A percentile compares a stretch with the other conserved stretches of the same genome.
Evolutionary conservation across 2,797 vertebrate species (phyloP).

Genomic region (Myripristis jacobus): DNA sequence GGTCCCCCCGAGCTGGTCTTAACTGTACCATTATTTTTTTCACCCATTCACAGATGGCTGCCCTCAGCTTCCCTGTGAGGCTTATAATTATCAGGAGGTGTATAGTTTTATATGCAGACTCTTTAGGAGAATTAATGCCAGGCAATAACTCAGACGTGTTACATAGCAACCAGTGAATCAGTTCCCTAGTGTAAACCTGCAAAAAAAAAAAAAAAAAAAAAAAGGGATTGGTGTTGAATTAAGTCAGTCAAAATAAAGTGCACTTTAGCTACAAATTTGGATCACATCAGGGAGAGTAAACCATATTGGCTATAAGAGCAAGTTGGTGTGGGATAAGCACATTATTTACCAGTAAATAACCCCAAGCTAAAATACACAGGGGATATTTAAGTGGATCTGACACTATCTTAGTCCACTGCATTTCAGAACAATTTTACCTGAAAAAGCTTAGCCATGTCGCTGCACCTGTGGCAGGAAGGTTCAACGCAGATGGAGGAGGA

Average conservation of each 20-base stretch:
- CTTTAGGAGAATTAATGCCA: conserved; percentile 61
- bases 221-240: conserved; percentile 34
- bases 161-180: conserved; percentile 36
- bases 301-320: conserved; percentile 20
- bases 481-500: conserved; percentile 14
- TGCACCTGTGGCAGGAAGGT: not conserved
- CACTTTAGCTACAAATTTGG: conserved; percentile 43
- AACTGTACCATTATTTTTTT: conserved; percentile 73
- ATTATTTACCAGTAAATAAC: conserved; percentile 40
- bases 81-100: conserved; percentile 76
- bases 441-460: conserved; percentile 18
- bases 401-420: conserved; percentile 31
- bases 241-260: conserved; percentile 26
- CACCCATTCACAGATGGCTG: conserved; percentile 77
- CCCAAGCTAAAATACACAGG: conserved; percentile 35
- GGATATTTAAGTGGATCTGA: conserved; percentile 41
- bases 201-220: no score
- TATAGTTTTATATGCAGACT: conserved; percentile 61
- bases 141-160: conserved; percentile 53
- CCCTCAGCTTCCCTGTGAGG: conserved; percentile 68
- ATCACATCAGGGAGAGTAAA: conserved; percentile 17
- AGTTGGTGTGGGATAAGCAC: conserved; percentile 21
- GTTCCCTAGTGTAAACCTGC: conserved; percentile 19
- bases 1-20: conserved; percentile 67
- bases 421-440: conserved; percentile 18